phyloP scores from a whole-genome alignment of 2,113 vertebrate genomes.

The Rafetus swinhoei region DNA sequence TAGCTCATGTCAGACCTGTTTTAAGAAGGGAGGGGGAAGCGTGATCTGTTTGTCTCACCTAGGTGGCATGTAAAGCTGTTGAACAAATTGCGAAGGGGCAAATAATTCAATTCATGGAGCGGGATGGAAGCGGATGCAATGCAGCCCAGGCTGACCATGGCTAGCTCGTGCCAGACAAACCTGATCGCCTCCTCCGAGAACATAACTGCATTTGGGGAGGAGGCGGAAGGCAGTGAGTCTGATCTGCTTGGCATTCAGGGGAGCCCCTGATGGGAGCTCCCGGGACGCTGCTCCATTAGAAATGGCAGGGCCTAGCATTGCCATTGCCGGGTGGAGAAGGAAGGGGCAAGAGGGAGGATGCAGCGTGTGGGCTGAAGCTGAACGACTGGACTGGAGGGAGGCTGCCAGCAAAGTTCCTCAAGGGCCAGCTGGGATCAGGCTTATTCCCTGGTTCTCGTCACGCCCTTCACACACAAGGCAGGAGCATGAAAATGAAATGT shows the following conservation, averaged over 20 bases:
- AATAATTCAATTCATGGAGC: neutral
- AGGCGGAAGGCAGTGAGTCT: neutral
- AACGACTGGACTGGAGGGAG: neutral
- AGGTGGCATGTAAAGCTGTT: neutral
- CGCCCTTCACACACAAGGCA: neutral
- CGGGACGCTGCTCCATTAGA: neutral
- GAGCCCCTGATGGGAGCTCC: neutral
- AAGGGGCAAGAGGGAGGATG: neutral
- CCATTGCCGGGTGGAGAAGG: neutral
- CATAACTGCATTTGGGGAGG: neutral
- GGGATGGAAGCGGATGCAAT: neutral
- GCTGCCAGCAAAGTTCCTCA: neutral
- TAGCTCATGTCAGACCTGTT: neutral
- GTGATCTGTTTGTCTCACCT: neutral
- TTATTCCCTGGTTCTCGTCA: neutral
- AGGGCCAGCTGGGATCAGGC: neutral
- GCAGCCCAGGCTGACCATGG: neutral
- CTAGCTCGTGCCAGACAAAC: neutral
- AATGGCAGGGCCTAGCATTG: neutral
- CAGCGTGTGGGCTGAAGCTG: neutral
- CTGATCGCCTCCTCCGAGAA: neutral
- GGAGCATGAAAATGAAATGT: neutral
- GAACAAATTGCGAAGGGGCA: neutral
- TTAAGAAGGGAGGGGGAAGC: neutral
- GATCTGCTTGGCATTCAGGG: neutral